phyloP scores from a whole-genome alignment of 2,113 vertebrate genomes.

The Apodemus speciosus region DNA sequence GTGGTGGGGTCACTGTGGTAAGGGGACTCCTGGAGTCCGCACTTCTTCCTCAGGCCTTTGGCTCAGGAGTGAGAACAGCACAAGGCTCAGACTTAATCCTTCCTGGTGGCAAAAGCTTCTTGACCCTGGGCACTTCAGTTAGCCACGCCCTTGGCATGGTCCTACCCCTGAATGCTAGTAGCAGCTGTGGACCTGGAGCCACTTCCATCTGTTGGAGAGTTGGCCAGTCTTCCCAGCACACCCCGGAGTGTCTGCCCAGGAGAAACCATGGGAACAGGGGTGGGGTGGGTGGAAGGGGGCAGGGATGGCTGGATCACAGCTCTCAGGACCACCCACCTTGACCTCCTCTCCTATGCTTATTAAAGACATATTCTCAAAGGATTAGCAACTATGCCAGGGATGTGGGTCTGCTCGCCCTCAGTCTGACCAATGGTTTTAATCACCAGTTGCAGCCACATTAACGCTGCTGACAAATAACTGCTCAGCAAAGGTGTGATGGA shows the following conservation, averaged over 20 bases:
- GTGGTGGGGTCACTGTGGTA: neutral
- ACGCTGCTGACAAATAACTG: constrained; percentile 30
- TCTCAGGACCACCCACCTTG: constrained; percentile 70
- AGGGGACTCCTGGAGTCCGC: neutral
- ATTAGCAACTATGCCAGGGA: constrained; percentile 71
- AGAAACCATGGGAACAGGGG: constrained; percentile 20
- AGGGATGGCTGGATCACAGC: constrained; percentile 43
- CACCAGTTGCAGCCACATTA: constrained; percentile 34
- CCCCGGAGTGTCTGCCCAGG: neutral
- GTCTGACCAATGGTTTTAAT: constrained; percentile 63
- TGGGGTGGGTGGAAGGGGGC: too few species aligned
- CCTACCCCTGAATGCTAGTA: neutral
- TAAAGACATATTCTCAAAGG: constrained; percentile 74
- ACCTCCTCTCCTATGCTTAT: constrained; percentile 68
- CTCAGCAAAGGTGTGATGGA: neutral
- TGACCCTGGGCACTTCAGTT: constrained; percentile 17
- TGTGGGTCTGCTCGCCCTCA: constrained; percentile 28
- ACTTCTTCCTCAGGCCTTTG: constrained; percentile 13
- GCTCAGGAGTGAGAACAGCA: neutral
- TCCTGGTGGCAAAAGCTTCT: constrained; percentile 52
- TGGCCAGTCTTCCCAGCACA: constrained; percentile 33
- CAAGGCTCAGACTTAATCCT: constrained; percentile 60
- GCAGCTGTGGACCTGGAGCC: constrained; percentile 46
- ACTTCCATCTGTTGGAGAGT: constrained; percentile 5
- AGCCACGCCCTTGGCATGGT: constrained; percentile 63